Percentiles rank a stretch among this genome's conserved stretches.
phyloP scores from a whole-genome alignment of 2,113 vertebrate genomes.

The Phycodurus eques region DNA sequence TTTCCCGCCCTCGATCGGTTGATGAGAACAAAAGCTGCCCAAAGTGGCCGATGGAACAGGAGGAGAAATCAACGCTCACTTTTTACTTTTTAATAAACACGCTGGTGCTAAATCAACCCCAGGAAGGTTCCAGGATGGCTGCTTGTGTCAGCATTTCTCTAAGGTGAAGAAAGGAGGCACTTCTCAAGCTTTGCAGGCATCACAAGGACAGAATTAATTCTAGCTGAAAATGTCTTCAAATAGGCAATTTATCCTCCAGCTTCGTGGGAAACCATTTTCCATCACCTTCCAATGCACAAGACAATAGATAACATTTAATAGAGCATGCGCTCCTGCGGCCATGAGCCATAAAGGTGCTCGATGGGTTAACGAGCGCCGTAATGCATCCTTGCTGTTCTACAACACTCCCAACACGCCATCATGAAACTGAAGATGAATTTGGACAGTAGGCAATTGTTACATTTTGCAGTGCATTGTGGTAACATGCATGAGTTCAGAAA shows the following conservation, averaged over 20 bases:
- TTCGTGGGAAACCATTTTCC: neutral
- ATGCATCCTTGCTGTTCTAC: neutral
- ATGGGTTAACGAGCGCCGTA: conserved; percentile 6
- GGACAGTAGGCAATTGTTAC: conserved; percentile 1
- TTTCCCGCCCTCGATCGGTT: no score
- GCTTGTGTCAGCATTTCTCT: conserved; percentile 32
- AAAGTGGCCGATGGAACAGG: no score
- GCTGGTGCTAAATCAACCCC: conserved; percentile 7
- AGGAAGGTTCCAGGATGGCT: neutral
- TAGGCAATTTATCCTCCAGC: conserved; percentile 14
- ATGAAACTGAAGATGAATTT: conserved; percentile 5
- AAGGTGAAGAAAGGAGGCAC: conserved; percentile 17
- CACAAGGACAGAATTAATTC: conserved; percentile 19
- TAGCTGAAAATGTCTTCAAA: conserved; percentile 6
- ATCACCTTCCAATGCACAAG: neutral
- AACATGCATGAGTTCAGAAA: conserved; percentile 1
- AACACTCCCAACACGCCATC: neutral
- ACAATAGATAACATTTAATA: neutral
- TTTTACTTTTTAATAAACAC: neutral
- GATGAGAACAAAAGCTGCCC: no score
- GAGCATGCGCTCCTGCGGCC: neutral
- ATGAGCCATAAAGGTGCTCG: neutral
- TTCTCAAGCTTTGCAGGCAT: conserved; percentile 18
- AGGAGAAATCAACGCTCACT: no score
- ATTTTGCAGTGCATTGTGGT: neutral